phyloP scores from a whole-genome alignment of 2,113 vertebrate species.

The Sylvilagus bachmani region DNA sequence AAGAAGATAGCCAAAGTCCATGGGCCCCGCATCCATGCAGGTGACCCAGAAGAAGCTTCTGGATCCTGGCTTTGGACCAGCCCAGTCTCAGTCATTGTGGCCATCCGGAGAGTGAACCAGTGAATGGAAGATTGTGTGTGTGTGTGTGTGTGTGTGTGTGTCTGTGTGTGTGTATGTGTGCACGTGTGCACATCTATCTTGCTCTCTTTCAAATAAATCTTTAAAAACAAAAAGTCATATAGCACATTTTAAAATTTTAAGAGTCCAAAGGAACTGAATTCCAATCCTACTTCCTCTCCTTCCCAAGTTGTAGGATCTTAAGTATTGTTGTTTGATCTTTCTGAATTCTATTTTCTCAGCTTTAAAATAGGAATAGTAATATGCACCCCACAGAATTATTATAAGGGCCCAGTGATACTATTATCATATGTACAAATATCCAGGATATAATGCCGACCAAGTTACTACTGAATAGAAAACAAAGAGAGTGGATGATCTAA shows the following conservation, averaged over 20 bases:
- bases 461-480: neutral
- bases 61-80: no score
- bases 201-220: no score
- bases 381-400: neutral
- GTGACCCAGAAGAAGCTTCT: no score
- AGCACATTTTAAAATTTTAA: neutral
- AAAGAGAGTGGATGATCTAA: neutral
- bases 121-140: no score
- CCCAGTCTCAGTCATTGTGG: no score
- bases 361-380: neutral
- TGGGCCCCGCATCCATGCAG: no score
- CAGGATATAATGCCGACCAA: neutral
- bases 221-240: neutral
- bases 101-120: no score
- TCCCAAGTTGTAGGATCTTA: neutral
- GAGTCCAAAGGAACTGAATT: conserved; percentile 33
- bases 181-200: no score
- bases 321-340: neutral
- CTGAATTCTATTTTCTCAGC: neutral
- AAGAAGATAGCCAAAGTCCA: no score
- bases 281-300: neutral
- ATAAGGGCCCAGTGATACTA: neutral
- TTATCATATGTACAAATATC: neutral
- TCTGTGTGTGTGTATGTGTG: no score
- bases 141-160: no score